These are phyloP conservation scores for Microtus montanus DNA, from an alignment of 2,113 vertebrate genomes.

Conservation along the genomic window DNA sequence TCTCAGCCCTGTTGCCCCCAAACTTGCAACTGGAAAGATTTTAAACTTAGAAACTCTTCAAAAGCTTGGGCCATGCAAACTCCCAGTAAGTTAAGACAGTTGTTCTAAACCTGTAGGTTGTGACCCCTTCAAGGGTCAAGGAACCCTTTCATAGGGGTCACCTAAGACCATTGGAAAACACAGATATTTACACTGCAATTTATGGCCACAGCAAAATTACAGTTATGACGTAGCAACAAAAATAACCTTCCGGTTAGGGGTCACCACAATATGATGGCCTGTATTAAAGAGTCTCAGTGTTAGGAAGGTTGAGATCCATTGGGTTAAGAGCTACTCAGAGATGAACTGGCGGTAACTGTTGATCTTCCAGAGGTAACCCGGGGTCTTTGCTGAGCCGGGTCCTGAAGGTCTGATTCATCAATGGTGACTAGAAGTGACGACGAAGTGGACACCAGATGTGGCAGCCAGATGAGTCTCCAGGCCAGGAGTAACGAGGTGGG, in stretches of 20 bases:
- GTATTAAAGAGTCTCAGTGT: neutral
- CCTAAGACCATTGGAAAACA: neutral
- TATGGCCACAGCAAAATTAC: neutral
- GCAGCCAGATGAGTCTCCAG: neutral
- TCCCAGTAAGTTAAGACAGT: neutral
- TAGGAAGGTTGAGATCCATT: neutral
- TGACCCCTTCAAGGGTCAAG: neutral
- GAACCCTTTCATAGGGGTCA: neutral
- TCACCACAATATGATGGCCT: neutral
- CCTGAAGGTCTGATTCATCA: neutral
- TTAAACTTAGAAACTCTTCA: slow-evolving; percentile 6
- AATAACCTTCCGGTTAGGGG: neutral
- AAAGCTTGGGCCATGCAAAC: neutral
- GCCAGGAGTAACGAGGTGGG: neutral
- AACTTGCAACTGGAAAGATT: neutral
- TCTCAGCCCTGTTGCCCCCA: neutral
- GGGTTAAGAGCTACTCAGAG: neutral
- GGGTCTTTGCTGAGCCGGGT: neutral
- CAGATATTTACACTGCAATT: neutral
- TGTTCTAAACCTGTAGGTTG: neutral
- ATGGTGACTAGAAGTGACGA: neutral
- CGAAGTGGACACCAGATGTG: neutral
- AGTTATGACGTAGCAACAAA: neutral
- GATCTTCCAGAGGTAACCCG: neutral
- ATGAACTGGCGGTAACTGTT: neutral